phyloP scores from a whole-genome alignment of 2,888 invertebrate species.

The Argyresthia goedartella region DNA sequence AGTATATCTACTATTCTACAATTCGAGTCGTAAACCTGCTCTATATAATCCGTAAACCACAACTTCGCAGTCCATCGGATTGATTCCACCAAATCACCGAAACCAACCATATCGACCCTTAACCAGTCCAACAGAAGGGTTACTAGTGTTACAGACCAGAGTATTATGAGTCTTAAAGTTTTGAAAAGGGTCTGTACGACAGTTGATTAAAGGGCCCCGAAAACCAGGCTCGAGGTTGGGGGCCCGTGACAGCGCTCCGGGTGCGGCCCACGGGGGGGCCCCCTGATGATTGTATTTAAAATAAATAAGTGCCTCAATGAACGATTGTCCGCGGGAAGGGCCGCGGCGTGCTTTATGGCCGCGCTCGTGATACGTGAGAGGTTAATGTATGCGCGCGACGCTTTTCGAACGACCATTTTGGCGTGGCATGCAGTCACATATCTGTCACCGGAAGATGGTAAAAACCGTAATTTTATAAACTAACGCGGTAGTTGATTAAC shows the following conservation, averaged over 20 bases:
- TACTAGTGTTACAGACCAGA: not conserved
- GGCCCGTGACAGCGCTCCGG: slow-evolving; percentile 64
- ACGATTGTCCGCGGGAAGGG: slow-evolving; percentile 54
- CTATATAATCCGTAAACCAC: slow-evolving; percentile 11
- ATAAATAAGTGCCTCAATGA: slow-evolving; percentile 71
- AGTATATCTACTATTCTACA: too few species aligned
- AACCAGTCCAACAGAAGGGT: not conserved
- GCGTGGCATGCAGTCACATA: not conserved
- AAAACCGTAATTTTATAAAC: too few species aligned
- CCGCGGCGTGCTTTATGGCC: slow-evolving; percentile 41
- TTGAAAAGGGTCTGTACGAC: slow-evolving; percentile 41
- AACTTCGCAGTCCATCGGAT: slow-evolving; percentile 32
- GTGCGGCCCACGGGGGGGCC: slow-evolving; percentile 53
- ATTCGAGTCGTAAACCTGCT: too few species aligned
- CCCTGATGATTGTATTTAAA: slow-evolving; percentile 71
- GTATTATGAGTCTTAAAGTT: slow-evolving; percentile 11
- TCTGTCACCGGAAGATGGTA: too few species aligned
- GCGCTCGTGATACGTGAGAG: slow-evolving; percentile 29
- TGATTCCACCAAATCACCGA: slow-evolving; percentile 8
- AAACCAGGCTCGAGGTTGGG: slow-evolving; percentile 55
- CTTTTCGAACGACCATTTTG: not conserved
- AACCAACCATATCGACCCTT: too few species aligned
- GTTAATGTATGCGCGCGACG: slow-evolving; percentile 29
- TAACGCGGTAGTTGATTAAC: too few species aligned
- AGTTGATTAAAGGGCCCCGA: slow-evolving; percentile 71